Base-by-base conservation (phyloP, 2,797 vertebrate species). In the Enteromius thamalakanensis region DNA sequence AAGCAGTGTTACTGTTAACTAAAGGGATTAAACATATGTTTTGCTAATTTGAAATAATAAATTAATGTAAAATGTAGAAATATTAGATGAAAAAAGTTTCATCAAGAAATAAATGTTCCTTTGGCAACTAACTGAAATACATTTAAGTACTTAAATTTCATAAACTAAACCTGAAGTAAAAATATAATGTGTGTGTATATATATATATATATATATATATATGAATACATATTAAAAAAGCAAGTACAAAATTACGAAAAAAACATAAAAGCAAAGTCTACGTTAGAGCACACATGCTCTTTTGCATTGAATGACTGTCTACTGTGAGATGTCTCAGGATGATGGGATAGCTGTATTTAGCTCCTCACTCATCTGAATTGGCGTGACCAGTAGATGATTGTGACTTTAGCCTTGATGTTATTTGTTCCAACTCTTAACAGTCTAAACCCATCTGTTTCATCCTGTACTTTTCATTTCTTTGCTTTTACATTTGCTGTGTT, bases 311-410 rank as follows among this genome's bases (percentile, higher is more conserved):
- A 34, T 74, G 37, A 62, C 40, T 78, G 37, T 87, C 62, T 53
- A 11, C 58, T 67, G 72, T 55, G 67, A 83, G 74, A 62, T 83
- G 21, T 80, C 29, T 85, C 67, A 76, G 71, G 19, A 72, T 47
- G 65, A 83, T 80, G 71, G 58, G 45, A 76, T 29, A 37, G 72
- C 84, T 83, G 11, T 49, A 80, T 71, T 71, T 78, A 80, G 49
- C 70, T 64, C 34, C 34, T 45, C 34, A 58, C 62, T 82, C 62
- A 42, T 55, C 4, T 69, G 17, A 80, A 76, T 60, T 49, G 53
- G 51, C 26, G 12, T 55, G 60, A 53, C 34, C 1, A 2, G 32
- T 45, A 45, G 9, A 80, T 75, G 26, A 65, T 70, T 79, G 6
- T 72, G 58, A 32, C 17, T 79, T 71, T 53, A 26, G 47, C 76